Evolutionary conservation across 2,797 vertebrate genomes (phyloP).

Genomic region (Jordanella pulchra): DNA sequence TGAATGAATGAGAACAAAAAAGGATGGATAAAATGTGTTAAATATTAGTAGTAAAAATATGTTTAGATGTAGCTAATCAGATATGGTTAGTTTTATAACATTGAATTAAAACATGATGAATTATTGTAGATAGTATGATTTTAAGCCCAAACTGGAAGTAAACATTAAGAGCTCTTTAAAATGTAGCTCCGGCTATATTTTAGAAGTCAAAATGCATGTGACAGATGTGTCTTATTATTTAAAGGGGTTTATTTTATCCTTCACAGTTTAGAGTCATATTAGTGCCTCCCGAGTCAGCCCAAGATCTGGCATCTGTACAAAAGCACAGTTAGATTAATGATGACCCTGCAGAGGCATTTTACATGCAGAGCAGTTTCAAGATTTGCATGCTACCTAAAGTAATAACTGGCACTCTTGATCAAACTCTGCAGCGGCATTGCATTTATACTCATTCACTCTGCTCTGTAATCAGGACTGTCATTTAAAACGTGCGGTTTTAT

Average conservation of each 20-base stretch:
- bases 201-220: not conserved
- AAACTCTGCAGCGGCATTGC: not conserved
- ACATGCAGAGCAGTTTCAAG: constrained; percentile 7
- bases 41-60: not conserved
- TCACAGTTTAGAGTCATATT: not conserved
- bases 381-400: not conserved
- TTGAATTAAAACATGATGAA: not conserved
- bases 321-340: not conserved
- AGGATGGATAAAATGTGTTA: not conserved
- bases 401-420: not conserved
- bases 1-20: not conserved
- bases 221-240: not conserved
- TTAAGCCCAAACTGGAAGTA: not conserved
- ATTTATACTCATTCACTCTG: not conserved
- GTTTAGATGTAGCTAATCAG: not conserved
- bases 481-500: not conserved
- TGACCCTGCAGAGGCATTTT: constrained; percentile 3
- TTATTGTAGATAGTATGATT: not conserved
- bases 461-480: not conserved
- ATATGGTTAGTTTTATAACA: not conserved
- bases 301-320: not conserved
- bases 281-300: not conserved
- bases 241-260: not conserved
- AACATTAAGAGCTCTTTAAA: not conserved
- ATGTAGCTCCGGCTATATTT: not conserved